Conservation (phyloP, 1,140 invertebrate species). For the Neotoxoptera formosana region DNA sequence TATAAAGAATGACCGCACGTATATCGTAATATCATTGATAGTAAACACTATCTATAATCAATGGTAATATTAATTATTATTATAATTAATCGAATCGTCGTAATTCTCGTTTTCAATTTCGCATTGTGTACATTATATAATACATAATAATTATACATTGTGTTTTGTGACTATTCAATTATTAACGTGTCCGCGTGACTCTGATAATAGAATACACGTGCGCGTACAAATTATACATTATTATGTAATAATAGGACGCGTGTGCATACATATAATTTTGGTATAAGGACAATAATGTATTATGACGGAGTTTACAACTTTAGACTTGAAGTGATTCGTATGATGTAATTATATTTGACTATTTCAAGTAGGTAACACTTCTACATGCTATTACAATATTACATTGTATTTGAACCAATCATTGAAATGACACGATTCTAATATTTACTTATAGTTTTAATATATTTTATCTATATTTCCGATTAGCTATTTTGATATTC, state of each 20-base stretch:
- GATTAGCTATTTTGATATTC: background rate
- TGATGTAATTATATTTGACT: background rate
- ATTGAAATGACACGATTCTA: background rate
- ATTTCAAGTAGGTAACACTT: background rate
- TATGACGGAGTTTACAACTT: background rate
- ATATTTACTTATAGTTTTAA: background rate
- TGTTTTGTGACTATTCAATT: conserved; percentile 9
- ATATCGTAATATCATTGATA: too few relatives aligned
- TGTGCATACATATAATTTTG: background rate
- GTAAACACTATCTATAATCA: too few relatives aligned
- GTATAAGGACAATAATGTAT: background rate
- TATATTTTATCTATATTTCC: background rate
- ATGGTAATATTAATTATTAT: background rate
- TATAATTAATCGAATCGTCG: background rate
- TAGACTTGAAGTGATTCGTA: background rate
- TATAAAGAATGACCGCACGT: background rate
- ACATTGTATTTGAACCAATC: background rate
- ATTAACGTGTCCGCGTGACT: conserved; percentile 11
- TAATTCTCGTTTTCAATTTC: background rate
- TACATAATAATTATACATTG: background rate
- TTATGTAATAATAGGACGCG: background rate
- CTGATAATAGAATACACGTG: background rate
- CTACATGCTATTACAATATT: background rate
- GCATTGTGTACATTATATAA: background rate
- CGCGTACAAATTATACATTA: background rate